Percentiles rank a stretch among this genome's conserved stretches.
These are phyloP conservation scores for Odocoileus hemionus DNA, from an alignment of 2,113 vertebrate species.

Conservation along the genomic window DNA sequence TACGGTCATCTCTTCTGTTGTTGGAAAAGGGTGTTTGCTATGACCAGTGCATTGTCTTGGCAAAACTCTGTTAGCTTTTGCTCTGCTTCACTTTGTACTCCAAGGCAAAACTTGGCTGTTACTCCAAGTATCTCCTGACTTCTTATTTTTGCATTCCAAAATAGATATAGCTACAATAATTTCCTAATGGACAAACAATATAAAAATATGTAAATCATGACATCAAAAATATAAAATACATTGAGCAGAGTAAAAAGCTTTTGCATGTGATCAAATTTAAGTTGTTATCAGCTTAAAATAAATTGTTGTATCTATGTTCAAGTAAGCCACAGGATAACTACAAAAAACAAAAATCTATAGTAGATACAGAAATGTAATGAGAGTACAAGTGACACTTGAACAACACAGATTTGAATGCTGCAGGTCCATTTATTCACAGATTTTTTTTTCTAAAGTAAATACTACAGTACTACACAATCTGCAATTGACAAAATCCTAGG, in stretches of 20 bases:
- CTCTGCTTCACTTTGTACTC: background rate
- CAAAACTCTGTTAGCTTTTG: background rate
- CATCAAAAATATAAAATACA: background rate
- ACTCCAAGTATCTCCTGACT: background rate
- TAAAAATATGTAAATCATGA: background rate
- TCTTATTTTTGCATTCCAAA: background rate
- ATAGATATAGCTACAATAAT: background rate
- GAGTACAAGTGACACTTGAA: background rate
- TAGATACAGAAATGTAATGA: background rate
- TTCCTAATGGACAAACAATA: background rate
- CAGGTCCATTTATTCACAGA: background rate
- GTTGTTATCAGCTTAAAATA: background rate
- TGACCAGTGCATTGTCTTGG: background rate
- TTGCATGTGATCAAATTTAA: background rate
- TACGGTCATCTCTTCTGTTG: background rate
- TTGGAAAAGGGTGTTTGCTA: background rate
- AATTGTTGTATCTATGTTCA: background rate
- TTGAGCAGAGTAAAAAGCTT: background rate
- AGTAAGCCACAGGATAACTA: background rate
- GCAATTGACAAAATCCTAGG: background rate
- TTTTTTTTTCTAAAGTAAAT: background rate
- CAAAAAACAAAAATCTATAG: background rate
- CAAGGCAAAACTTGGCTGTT: background rate
- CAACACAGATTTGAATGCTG: background rate
- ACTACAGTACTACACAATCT: background rate